Conservation (phyloP, 2,113 vertebrate genomes). For the Odontophorus gujanensis region DNA sequence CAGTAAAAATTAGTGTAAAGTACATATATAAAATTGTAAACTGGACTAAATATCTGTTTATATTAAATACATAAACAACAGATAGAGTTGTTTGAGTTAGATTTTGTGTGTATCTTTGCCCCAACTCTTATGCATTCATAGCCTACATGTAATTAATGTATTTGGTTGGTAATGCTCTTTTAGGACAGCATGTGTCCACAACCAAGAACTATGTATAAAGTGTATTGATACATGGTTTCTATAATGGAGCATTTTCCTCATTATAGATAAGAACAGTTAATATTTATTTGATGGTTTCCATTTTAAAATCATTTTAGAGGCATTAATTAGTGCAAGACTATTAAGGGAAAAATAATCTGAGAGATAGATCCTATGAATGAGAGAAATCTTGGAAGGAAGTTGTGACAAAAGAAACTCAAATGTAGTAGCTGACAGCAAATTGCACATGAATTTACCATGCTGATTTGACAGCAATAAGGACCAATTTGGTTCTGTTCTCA, state of each 20-base stretch:
- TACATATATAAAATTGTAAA: neutral
- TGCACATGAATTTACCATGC: conserved; percentile 12
- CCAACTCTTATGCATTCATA: neutral
- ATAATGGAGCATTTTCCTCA: conserved; percentile 27
- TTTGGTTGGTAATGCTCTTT: conserved; percentile 7
- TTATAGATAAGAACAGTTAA: conserved; percentile 53
- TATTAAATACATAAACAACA: conserved; percentile 4
- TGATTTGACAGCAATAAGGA: conserved; percentile 35
- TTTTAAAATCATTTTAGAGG: conserved; percentile 36
- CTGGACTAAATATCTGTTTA: neutral
- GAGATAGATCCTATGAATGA: neutral
- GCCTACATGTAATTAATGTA: conserved; percentile 1
- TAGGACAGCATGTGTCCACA: conserved; percentile 6
- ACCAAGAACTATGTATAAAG: neutral
- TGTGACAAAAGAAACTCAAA: neutral
- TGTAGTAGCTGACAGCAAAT: conserved; percentile 42
- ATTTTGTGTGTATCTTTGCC: neutral
- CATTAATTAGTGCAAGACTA: conserved; percentile 22
- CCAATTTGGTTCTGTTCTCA: neutral
- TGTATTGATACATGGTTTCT: conserved; percentile 32
- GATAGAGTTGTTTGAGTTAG: neutral
- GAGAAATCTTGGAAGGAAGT: neutral
- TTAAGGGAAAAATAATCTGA: conserved; percentile 34
- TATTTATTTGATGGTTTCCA: conserved; percentile 30
- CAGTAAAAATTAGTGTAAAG: neutral